phyloP scores from a whole-genome alignment of 2,113 vertebrate genomes.

The Anolis sagrei region DNA sequence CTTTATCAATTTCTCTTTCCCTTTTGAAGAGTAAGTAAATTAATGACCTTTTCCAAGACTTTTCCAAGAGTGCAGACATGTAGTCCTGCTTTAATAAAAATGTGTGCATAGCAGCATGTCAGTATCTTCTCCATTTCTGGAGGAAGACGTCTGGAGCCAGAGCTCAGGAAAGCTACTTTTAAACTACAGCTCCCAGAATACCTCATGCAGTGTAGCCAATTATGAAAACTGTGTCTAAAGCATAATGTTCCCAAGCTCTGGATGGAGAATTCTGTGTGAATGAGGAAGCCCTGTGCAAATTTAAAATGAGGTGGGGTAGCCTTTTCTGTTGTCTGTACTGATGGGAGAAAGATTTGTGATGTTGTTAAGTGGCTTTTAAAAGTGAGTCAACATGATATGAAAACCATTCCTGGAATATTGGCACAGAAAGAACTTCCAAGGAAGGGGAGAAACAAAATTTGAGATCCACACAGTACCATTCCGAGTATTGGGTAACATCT shows the following conservation, averaged over 20 bases:
- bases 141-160: too few relatives aligned
- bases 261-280: too few relatives aligned
- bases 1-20: not conserved
- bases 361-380: not conserved
- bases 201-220: too few relatives aligned
- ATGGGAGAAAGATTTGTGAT: slow-evolving; percentile 10
- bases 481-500: slow-evolving; percentile 58
- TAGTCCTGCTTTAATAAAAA: not conserved
- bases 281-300: not conserved
- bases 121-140: not conserved
- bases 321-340: not conserved
- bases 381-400: slow-evolving; percentile 52
- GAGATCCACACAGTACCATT: slow-evolving; percentile 45
- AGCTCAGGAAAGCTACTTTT: not conserved
- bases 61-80: not conserved
- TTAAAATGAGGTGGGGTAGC: not conserved
- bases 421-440: slow-evolving; percentile 14
- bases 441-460: slow-evolving; percentile 51
- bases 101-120: not conserved
- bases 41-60: not conserved
- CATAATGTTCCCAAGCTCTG: not conserved
- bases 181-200: too few relatives aligned
- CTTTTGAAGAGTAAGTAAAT: not conserved
- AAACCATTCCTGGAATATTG: slow-evolving; percentile 53
- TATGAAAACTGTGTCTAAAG: not conserved